These are phyloP conservation scores for Aphodius sticticus DNA, from an alignment of 2,888 invertebrate genomes.

Conservation along the genomic window DNA sequence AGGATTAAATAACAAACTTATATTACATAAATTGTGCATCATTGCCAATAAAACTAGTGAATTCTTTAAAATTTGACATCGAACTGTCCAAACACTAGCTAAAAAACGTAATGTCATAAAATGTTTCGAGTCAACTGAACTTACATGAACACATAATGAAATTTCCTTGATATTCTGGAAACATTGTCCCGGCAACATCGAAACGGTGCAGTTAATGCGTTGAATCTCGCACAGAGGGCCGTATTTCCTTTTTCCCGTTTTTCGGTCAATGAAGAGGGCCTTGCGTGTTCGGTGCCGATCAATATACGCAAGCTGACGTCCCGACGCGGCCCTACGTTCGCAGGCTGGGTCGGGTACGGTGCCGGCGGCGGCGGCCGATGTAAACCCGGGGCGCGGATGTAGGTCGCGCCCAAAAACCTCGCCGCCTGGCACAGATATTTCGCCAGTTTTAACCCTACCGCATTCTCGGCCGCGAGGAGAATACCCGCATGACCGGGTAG, in stretches of 20 bases:
- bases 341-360: background rate
- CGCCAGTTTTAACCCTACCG: background rate
- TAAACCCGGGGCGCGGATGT: background rate
- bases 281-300: background rate
- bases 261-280: background rate
- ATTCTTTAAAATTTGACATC: too few species aligned
- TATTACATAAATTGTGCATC: too few species aligned
- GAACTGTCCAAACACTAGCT: too few species aligned
- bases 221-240: background rate
- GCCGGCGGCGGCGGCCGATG: background rate
- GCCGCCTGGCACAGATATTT: background rate
- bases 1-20: too few species aligned
- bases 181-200: too few species aligned
- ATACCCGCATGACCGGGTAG: background rate
- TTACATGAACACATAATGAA: too few species aligned
- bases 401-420: conserved; percentile 4
- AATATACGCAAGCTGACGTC: conserved; percentile 4
- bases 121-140: too few species aligned
- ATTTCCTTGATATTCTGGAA: too few species aligned
- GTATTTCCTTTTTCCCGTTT: background rate
- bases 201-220: too few species aligned
- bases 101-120: too few species aligned
- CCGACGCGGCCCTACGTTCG: background rate
- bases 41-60: too few species aligned
- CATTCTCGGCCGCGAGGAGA: background rate